phyloP scores from a whole-genome alignment of 2,888 invertebrate genomes.

The Pandemis cinnamomeana region DNA sequence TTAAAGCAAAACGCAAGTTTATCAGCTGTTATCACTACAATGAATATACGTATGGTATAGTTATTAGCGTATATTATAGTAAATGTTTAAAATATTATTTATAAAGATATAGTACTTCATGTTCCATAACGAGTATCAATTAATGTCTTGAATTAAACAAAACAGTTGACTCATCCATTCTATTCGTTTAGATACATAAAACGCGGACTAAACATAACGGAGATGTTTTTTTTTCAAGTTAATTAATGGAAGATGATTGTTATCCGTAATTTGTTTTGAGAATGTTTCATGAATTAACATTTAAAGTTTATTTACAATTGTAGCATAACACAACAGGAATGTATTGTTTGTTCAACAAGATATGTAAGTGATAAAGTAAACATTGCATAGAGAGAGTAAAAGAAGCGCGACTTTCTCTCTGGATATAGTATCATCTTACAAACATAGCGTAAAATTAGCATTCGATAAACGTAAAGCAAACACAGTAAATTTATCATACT shows the following conservation, averaged over 20 bases:
- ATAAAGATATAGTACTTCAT: no score
- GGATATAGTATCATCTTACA: not conserved
- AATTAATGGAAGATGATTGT: not conserved
- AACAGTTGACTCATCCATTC: no score
- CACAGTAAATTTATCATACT: no score
- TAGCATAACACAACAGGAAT: conserved; percentile 24
- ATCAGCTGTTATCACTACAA: not conserved
- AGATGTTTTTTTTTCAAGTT: not conserved
- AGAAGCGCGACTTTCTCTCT: not conserved
- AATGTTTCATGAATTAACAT: not conserved
- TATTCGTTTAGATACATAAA: no score
- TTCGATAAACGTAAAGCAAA: no score
- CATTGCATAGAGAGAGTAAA: not conserved
- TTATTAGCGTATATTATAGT: no score
- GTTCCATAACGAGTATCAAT: no score
- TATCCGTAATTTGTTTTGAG: not conserved
- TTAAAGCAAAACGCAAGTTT: not conserved
- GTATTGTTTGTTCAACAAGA: conserved; percentile 14
- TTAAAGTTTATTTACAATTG: not conserved
- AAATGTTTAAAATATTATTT: no score
- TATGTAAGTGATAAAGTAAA: conserved; percentile 15
- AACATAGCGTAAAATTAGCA: not conserved
- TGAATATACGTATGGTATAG: not conserved
- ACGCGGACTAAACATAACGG: no score
- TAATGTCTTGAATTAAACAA: no score